Conservation (phyloP, 2,888 invertebrate genomes). For the Mythimna albipuncta region DNA sequence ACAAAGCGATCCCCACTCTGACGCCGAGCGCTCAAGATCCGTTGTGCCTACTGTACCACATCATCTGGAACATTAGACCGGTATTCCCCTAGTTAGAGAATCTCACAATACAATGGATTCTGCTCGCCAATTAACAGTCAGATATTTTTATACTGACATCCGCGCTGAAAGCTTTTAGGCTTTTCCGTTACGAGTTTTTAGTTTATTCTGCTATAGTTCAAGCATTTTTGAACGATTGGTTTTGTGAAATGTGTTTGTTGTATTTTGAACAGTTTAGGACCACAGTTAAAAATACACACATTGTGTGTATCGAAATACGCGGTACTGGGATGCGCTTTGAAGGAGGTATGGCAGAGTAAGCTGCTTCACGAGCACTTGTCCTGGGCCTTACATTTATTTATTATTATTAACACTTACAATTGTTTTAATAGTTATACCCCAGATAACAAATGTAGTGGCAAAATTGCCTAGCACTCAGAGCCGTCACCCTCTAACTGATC, state of each 20-base stretch:
- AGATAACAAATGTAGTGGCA: too few relatives aligned
- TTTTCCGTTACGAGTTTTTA: slow-evolving; percentile 29
- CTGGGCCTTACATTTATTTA: neutral
- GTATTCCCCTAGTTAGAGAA: neutral
- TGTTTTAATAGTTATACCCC: too few relatives aligned
- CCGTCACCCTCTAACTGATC: too few relatives aligned
- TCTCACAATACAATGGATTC: slow-evolving; percentile 9
- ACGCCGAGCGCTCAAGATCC: too few relatives aligned
- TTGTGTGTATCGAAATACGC: neutral
- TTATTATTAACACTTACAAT: too few relatives aligned
- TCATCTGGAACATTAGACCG: too few relatives aligned
- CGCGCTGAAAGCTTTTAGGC: slow-evolving; percentile 42
- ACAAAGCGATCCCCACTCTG: too few relatives aligned
- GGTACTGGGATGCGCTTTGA: too few relatives aligned
- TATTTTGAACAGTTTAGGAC: neutral
- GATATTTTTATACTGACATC: slow-evolving; percentile 37
- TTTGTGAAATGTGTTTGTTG: neutral
- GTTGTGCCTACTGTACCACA: too few relatives aligned
- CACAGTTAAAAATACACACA: neutral
- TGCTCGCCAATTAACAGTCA: slow-evolving; percentile 31
- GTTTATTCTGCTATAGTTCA: slow-evolving; percentile 16
- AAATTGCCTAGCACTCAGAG: too few relatives aligned
- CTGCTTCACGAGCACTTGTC: neutral
- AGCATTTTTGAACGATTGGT: slow-evolving; percentile 14
- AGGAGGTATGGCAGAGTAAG: too few relatives aligned